phyloP scores from a whole-genome alignment of 2,888 invertebrate genomes.

The Onthophagus sagittarius region DNA sequence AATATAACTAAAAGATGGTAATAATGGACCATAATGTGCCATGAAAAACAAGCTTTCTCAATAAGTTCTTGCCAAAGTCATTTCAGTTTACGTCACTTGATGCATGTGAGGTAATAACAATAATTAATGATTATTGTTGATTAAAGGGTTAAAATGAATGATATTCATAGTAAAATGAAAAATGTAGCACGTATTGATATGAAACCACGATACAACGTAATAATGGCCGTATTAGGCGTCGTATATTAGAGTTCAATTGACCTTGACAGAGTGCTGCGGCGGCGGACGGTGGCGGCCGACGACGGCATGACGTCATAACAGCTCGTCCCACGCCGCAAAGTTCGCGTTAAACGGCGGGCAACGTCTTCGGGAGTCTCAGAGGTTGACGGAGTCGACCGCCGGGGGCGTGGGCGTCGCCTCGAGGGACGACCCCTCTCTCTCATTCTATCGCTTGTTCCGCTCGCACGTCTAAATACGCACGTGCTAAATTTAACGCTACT shows the following conservation, averaged over 20 bases:
- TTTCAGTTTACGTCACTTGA: too few relatives aligned
- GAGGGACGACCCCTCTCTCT: neutral
- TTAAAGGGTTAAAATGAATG: too few relatives aligned
- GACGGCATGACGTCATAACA: neutral
- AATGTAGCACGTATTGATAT: neutral
- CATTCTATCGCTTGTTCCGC: neutral
- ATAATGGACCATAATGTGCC: too few relatives aligned
- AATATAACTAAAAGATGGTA: too few relatives aligned
- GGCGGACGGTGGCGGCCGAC: too few relatives aligned
- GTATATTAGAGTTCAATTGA: neutral
- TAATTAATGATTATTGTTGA: too few relatives aligned
- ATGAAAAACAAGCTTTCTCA: too few relatives aligned
- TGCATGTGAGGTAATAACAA: too few relatives aligned
- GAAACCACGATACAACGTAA: neutral
- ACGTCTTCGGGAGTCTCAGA: neutral
- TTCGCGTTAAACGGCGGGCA: neutral
- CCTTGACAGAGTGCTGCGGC: neutral
- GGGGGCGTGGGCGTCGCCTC: neutral
- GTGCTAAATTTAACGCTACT: neutral
- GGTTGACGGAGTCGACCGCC: neutral
- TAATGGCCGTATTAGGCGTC: neutral
- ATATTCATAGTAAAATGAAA: too few relatives aligned
- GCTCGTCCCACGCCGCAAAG: neutral
- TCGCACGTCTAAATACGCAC: neutral
- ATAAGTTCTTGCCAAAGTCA: too few relatives aligned